A percentile compares a stretch with the other conserved stretches of the same genome.
phyloP scores from a whole-genome alignment of 1,140 invertebrate species.

The Solenopsis fugax region DNA sequence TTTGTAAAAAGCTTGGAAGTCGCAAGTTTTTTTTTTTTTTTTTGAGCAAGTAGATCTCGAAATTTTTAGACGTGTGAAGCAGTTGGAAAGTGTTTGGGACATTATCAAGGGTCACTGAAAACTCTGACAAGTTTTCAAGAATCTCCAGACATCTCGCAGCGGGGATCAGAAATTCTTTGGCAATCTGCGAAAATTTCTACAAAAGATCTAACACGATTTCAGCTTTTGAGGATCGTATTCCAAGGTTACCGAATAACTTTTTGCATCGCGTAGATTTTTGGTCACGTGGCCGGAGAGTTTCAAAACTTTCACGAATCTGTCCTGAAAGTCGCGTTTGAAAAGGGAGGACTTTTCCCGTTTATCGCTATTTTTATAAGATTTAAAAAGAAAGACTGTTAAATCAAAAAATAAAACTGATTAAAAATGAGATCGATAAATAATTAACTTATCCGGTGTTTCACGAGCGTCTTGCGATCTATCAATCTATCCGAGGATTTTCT shows the following conservation, averaged over 20 bases:
- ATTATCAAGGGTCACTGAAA: slow-evolving; percentile 19
- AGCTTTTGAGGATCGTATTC: not conserved
- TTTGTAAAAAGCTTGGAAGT: slow-evolving; percentile 28
- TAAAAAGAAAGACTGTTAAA: not conserved
- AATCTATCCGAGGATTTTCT: not conserved
- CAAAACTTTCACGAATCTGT: slow-evolving; percentile 1
- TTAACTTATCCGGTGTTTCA: not conserved
- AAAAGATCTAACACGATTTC: slow-evolving; percentile 7
- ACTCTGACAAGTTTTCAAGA: slow-evolving; percentile 8
- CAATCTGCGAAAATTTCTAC: slow-evolving; percentile 8
- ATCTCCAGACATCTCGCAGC: not conserved
- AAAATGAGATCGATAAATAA: not conserved
- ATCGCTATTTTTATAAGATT: slow-evolving; percentile 1
- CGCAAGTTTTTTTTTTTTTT: slow-evolving; percentile 24
- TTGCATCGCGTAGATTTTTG: slow-evolving; percentile 45
- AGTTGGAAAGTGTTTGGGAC: slow-evolving; percentile 29
- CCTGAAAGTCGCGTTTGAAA: not conserved
- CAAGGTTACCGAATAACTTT: slow-evolving; percentile 26
- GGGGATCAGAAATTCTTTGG: slow-evolving; percentile 17
- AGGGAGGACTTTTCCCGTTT: not conserved
- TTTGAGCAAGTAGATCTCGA: slow-evolving; percentile 7
- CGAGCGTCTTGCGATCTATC: not conserved
- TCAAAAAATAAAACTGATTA: not conserved
- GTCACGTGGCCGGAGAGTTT: slow-evolving; percentile 30
- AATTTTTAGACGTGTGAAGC: slow-evolving; percentile 31